A percentile compares a stretch with the other conserved stretches of the same genome.
These are phyloP conservation scores for Scyliorhinus canicula DNA, from an alignment of 2,797 vertebrate genomes.

Conservation along the genomic window DNA sequence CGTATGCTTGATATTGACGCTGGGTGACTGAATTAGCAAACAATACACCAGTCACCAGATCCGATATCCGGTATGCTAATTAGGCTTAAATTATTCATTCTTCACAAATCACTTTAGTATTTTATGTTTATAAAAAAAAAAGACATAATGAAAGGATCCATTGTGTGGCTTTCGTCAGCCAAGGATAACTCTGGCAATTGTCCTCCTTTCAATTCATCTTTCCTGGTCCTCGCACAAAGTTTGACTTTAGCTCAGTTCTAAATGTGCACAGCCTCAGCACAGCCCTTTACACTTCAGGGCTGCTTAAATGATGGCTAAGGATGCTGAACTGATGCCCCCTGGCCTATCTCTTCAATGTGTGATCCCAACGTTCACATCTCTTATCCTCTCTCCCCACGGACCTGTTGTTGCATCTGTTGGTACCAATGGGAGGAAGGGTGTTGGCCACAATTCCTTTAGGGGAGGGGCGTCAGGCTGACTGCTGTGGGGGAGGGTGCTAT, in stretches of 20 bases:
- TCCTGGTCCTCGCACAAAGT: background rate
- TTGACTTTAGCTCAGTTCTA: background rate
- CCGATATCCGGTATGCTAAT: background rate
- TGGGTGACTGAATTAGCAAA: background rate
- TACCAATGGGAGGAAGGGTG: background rate
- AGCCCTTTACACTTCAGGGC: background rate
- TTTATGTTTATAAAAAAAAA: too few relatives aligned
- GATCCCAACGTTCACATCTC: too few relatives aligned
- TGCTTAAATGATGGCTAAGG: background rate
- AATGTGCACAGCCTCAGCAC: background rate
- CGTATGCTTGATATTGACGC: background rate
- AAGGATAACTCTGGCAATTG: background rate
- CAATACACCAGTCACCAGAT: background rate
- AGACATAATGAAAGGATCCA: background rate
- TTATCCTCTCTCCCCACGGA: too few relatives aligned
- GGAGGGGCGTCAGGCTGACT: background rate
- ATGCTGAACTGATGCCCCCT: background rate
- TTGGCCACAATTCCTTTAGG: background rate
- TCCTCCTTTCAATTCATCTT: background rate
- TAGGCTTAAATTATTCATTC: background rate
- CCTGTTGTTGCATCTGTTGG: too few relatives aligned
- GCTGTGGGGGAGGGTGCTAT: background rate
- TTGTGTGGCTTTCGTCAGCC: background rate
- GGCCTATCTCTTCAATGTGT: background rate
- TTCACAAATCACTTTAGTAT: background rate